phyloP scores from a whole-genome alignment of 2,797 vertebrate species.

The Nyctibius grandis region DNA sequence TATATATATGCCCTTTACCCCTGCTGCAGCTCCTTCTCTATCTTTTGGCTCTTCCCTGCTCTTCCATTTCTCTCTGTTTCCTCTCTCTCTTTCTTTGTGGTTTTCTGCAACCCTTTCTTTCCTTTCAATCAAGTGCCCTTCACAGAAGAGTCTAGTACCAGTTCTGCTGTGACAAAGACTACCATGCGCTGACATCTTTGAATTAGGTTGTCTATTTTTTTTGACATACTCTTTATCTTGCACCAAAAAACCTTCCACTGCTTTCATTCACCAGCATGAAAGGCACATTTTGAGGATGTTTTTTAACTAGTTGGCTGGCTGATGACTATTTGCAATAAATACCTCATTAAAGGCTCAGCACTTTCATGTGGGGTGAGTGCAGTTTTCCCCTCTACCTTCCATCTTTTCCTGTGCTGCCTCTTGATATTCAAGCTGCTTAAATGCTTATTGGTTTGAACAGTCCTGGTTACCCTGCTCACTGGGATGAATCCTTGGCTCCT shows the following conservation, averaged over 20 bases:
- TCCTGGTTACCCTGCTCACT: background rate
- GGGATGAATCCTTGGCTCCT: background rate
- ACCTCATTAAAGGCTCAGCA: constrained; percentile 22
- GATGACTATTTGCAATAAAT: constrained; percentile 26
- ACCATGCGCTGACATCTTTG: background rate
- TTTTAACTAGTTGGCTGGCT: constrained; percentile 20
- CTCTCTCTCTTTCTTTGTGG: background rate
- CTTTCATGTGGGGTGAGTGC: background rate
- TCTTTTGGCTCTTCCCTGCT: background rate
- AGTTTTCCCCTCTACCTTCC: background rate
- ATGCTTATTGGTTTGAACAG: background rate
- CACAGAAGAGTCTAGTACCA: background rate
- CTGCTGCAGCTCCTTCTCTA: background rate
- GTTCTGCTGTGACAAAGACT: background rate
- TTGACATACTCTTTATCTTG: background rate
- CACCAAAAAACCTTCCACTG: background rate
- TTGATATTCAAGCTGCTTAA: background rate
- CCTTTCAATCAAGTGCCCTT: background rate
- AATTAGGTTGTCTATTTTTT: background rate
- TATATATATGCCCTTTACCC: background rate
- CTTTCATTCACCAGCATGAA: constrained; percentile 17
- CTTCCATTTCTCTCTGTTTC: background rate
- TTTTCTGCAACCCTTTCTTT: background rate
- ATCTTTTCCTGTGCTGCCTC: background rate
- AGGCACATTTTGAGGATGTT: background rate